These are phyloP conservation scores for Halcyon badia DNA, from an alignment of 2,797 vertebrate genomes.

Conservation along the genomic window DNA sequence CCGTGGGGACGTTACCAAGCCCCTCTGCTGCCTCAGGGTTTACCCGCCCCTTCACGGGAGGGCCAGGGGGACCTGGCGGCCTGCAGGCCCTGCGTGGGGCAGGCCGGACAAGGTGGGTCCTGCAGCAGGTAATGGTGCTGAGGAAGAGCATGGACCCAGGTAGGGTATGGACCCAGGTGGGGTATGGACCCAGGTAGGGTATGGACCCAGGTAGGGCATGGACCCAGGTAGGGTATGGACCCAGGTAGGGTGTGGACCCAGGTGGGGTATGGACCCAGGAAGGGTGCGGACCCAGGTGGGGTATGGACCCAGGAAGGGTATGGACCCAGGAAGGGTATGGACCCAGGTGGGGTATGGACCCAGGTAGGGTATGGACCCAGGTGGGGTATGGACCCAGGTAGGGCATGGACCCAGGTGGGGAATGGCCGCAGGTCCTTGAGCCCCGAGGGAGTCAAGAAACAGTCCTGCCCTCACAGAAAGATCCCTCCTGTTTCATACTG, in stretches of 20 bases:
- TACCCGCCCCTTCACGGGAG: accelerated
- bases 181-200: background rate
- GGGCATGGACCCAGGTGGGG: accelerated
- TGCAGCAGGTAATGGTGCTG: background rate
- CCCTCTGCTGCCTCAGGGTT: background rate
- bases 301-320: too few species aligned
- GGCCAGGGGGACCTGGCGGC: background rate
- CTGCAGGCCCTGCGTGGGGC: background rate
- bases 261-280: too few species aligned
- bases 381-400: background rate
- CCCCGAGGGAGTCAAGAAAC: background rate
- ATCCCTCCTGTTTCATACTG: background rate
- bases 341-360: too few species aligned
- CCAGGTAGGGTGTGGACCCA: too few species aligned
- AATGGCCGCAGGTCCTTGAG: background rate
- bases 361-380: accelerated
- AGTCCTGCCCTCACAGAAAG: background rate
- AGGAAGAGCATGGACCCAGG: accelerated
- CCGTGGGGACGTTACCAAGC: accelerated
- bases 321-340: too few species aligned
- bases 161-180: too few species aligned
- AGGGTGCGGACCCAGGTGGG: too few species aligned
- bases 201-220: accelerated
- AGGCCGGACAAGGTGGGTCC: accelerated
- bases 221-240: accelerated